Conservation (phyloP, 1,140 invertebrate genomes). For the Phymorhynchus buccinoides region DNA sequence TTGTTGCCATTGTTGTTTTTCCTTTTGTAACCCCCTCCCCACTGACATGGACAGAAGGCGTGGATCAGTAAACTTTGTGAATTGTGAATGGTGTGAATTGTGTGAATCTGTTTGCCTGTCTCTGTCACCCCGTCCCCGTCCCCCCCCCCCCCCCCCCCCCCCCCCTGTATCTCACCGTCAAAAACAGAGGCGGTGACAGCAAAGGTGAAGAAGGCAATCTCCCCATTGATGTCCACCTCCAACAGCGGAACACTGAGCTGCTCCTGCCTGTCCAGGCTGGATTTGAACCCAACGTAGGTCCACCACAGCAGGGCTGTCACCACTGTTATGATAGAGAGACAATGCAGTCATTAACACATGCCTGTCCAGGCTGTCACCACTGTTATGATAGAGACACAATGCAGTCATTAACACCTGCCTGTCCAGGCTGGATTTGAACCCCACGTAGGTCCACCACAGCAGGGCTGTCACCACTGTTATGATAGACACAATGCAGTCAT, state of each 20-base stretch:
- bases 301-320: slow-evolving; percentile 90
- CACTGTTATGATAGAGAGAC: no score
- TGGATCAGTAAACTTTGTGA: no score
- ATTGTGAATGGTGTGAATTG: no score
- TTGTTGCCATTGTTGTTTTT: no score
- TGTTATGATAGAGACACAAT: no score
- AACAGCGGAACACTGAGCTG: slow-evolving; percentile 76
- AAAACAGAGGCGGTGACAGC: slow-evolving; percentile 89
- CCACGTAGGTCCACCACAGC: slow-evolving; percentile 91
- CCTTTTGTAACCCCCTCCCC: no score
- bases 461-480: slow-evolving; percentile 81
- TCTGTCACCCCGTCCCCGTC: no score
- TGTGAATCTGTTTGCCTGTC: no score
- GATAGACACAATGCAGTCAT: not conserved
- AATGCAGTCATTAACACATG: no score
- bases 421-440: slow-evolving; percentile 82
- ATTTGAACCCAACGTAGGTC: slow-evolving; percentile 86
- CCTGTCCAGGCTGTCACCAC: no score
- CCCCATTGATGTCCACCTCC: slow-evolving; percentile 87
- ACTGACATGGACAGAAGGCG: no score
- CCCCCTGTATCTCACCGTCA: slow-evolving; percentile 81
- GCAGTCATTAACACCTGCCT: slow-evolving; percentile 65
- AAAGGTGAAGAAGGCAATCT: slow-evolving; percentile 87
- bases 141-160: no score
- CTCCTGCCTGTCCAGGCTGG: slow-evolving; percentile 79